Percentiles rank a stretch among this genome's conserved stretches.
phyloP scores from a whole-genome alignment of 2,888 invertebrate species.

The Aleiodes alternator region DNA sequence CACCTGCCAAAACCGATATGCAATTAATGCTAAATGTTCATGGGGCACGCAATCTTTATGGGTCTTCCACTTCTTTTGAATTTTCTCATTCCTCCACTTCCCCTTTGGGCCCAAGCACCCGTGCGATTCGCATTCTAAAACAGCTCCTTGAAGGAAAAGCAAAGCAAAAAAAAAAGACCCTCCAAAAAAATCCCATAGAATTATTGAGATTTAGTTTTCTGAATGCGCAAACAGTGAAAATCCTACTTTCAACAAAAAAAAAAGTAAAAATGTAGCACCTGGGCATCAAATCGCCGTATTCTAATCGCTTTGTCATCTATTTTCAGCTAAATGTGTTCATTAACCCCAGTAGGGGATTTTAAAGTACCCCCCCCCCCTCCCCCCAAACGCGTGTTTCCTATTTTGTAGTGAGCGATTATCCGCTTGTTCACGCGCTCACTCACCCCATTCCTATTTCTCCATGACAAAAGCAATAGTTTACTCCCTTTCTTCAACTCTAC shows the following conservation, averaged over 20 bases:
- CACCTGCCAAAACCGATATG: constrained; percentile 72
- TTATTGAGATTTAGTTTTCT: not conserved
- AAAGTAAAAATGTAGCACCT: constrained; percentile 58
- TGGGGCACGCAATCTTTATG: constrained; percentile 66
- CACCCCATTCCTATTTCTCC: not conserved
- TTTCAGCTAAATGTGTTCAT: constrained; percentile 28
- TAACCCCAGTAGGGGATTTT: constrained; percentile 1
- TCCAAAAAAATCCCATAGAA: not conserved
- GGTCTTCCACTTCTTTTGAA: constrained; percentile 48
- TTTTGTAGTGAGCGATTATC: constrained; percentile 63
- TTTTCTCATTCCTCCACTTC: constrained; percentile 39
- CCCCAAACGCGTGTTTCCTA: constrained; percentile 67
- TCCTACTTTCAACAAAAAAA: not conserved
- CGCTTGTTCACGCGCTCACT: constrained; percentile 50
- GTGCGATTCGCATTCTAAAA: too few species aligned
- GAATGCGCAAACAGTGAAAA: not conserved
- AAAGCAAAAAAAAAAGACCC: not conserved
- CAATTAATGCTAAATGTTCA: constrained; percentile 70
- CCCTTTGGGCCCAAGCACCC: not conserved
- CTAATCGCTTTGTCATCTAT: constrained; percentile 47
- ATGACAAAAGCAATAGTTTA: constrained; percentile 47
- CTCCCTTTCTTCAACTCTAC: constrained; percentile 36
- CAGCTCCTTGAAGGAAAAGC: not conserved
- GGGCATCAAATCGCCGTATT: constrained; percentile 53
- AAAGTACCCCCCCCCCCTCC: not conserved